phyloP scores from a whole-genome alignment of 2,797 vertebrate genomes.

The Antennarius maculatus region DNA sequence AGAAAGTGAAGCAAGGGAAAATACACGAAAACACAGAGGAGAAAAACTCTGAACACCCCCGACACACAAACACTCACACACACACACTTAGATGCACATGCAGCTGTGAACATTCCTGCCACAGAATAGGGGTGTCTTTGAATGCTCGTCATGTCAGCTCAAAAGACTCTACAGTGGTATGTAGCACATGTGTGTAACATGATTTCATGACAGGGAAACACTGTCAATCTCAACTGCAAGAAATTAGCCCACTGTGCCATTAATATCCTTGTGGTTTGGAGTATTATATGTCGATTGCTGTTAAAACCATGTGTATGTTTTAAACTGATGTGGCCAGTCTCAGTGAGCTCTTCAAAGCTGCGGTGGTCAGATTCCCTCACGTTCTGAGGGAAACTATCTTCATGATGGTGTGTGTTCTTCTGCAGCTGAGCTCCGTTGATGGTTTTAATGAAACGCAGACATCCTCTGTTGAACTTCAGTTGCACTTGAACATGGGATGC shows the following conservation, averaged over 20 bases:
- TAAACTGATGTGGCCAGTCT: constrained; percentile 40
- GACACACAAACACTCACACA: not conserved
- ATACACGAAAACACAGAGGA: constrained; percentile 43
- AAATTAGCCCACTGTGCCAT: constrained; percentile 56
- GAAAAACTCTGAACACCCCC: constrained; percentile 41
- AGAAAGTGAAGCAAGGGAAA: constrained; percentile 31
- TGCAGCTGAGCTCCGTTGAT: constrained; percentile 50
- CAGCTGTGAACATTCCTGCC: constrained; percentile 67
- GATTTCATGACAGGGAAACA: constrained; percentile 58
- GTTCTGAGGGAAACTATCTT: constrained; percentile 36
- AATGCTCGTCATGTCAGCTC: constrained; percentile 58
- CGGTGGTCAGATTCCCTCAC: constrained; percentile 55
- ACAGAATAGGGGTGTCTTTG: constrained; percentile 56
- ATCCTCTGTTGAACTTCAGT: constrained; percentile 64
- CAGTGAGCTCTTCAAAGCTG: constrained; percentile 33
- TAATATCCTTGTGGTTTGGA: constrained; percentile 55
- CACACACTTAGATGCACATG: constrained; percentile 38
- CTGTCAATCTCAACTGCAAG: constrained; percentile 48
- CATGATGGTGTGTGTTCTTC: constrained; percentile 57
- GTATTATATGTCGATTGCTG: constrained; percentile 46
- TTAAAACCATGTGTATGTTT: constrained; percentile 45
- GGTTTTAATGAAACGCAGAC: constrained; percentile 69
- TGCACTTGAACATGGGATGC: constrained; percentile 60
- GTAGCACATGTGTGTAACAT: constrained; percentile 63
- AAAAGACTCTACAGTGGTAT: constrained; percentile 46